Conservation (phyloP, 2,888 invertebrate genomes). For the Osmoderma eremita region DNA sequence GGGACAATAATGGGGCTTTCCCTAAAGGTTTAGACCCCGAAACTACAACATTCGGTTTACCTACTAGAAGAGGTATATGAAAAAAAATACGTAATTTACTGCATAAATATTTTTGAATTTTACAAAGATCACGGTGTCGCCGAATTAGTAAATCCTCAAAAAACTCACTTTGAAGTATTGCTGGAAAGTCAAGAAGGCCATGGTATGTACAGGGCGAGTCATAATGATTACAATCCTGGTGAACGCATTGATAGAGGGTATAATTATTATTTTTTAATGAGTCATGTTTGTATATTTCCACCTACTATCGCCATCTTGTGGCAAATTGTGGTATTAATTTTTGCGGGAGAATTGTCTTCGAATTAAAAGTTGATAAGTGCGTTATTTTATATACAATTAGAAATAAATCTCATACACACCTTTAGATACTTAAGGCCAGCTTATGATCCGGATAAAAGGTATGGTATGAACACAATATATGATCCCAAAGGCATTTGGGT, state of each 20-base stretch:
- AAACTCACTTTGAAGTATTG: slow-evolving; percentile 58
- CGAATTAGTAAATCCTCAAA: slow-evolving; percentile 62
- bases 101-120: not conserved
- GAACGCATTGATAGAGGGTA: slow-evolving; percentile 62
- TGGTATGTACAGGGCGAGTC: slow-evolving; percentile 64
- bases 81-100: not conserved
- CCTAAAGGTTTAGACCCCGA: slow-evolving; percentile 61
- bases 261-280: not conserved
- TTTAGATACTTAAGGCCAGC: slow-evolving; percentile 60
- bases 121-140: slow-evolving; percentile 54
- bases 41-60: slow-evolving; percentile 62
- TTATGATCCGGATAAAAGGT: slow-evolving; percentile 63
- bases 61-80: slow-evolving; percentile 41
- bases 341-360: not conserved
- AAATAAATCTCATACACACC: slow-evolving; percentile 6
- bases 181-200: slow-evolving; percentile 61
- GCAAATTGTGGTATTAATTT: too few relatives aligned
- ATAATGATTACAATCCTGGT: slow-evolving; percentile 64
- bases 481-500: slow-evolving; percentile 66
- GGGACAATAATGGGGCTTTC: slow-evolving; percentile 62
- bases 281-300: not conserved
- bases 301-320: not conserved
- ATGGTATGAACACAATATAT: slow-evolving; percentile 62
- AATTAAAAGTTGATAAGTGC: not conserved
- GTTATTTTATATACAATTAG: not conserved